Conservation (phyloP, 2,888 invertebrate species). For the Lapara coniferarum region DNA sequence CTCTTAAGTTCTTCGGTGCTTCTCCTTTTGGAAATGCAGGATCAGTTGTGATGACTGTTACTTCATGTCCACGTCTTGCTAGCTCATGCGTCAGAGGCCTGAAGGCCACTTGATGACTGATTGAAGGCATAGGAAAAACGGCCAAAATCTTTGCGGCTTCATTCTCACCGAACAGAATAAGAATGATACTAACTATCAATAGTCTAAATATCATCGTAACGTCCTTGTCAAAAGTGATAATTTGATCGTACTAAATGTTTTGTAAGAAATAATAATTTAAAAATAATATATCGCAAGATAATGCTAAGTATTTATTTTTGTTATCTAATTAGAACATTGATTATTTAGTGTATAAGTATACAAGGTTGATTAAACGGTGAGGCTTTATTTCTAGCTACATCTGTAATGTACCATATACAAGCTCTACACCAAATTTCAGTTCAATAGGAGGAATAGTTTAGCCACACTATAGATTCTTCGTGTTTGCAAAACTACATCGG, state of each 20-base stretch:
- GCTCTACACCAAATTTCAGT: no score
- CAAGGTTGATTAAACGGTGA: no score
- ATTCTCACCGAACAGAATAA: not conserved
- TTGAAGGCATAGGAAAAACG: constrained; percentile 56
- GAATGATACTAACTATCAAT: not conserved
- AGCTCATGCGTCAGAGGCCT: constrained; percentile 60
- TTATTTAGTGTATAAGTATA: no score
- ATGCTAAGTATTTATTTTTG: no score
- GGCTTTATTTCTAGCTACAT: no score
- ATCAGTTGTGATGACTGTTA: constrained; percentile 63
- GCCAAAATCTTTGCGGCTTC: constrained; percentile 59
- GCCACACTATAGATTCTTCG: no score
- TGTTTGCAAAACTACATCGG: no score
- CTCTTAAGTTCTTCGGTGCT: constrained; percentile 54
- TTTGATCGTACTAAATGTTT: not conserved
- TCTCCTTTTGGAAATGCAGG: constrained; percentile 51
- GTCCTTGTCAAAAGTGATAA: not conserved
- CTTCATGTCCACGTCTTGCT: constrained; percentile 63
- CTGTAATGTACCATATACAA: no score
- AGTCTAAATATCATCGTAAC: not conserved
- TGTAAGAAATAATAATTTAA: no score
- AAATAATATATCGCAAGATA: no score
- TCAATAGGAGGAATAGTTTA: no score
- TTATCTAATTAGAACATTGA: no score
- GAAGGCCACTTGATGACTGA: constrained; percentile 68